A percentile compares a stretch with the other conserved stretches of the same genome.
These are phyloP conservation scores for Stomorhina lunata DNA, from an alignment of 2,888 invertebrate species.

Conservation along the genomic window DNA sequence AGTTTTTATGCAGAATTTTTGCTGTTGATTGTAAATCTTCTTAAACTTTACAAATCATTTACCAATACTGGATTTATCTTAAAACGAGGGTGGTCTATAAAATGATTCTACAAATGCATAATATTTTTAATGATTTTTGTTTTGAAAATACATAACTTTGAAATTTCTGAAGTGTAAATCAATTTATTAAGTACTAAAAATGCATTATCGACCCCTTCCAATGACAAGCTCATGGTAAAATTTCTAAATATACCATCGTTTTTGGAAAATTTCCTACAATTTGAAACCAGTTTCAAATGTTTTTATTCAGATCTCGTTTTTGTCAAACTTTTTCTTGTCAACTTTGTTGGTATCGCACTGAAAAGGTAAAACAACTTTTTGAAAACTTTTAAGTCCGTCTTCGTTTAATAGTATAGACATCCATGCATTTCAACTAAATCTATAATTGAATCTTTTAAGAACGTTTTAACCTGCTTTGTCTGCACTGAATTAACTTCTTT, in stretches of 20 bases:
- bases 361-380: too few species aligned
- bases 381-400: background rate
- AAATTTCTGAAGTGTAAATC: too few species aligned
- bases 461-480: background rate
- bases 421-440: constrained; percentile 27
- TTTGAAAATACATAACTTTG: too few species aligned
- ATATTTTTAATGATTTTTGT: too few species aligned
- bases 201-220: too few species aligned
- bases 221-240: too few species aligned
- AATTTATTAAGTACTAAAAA: too few species aligned
- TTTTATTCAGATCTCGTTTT: too few species aligned
- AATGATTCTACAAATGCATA: background rate
- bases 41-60: constrained; percentile 43
- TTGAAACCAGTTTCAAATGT: too few species aligned
- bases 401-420: constrained; percentile 8
- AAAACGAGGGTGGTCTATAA: background rate
- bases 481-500: constrained; percentile 16
- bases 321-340: too few species aligned
- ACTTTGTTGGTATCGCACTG: too few species aligned
- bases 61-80: constrained; percentile 1
- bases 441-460: constrained; percentile 27
- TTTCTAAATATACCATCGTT: too few species aligned
- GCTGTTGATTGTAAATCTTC: constrained; percentile 26
- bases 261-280: background rate
- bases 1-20: constrained; percentile 25